phyloP scores from a whole-genome alignment of 1,140 invertebrate species.

The Drosophila nigromelanica region DNA sequence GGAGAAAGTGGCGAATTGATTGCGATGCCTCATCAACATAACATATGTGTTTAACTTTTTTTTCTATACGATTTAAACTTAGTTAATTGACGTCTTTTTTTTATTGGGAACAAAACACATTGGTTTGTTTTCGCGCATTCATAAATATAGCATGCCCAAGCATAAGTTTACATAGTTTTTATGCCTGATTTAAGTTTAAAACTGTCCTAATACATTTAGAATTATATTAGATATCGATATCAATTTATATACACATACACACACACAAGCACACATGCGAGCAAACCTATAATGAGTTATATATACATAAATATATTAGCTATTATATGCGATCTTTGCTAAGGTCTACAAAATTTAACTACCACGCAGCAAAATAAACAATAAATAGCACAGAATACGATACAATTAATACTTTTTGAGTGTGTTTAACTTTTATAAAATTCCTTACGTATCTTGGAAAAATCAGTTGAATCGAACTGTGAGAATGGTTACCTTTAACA shows the following conservation, averaged over 20 bases:
- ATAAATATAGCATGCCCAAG: conserved; percentile 42
- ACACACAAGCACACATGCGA: conserved; percentile 1
- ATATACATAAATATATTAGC: conserved; percentile 58
- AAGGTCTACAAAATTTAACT: conserved; percentile 39
- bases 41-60: conserved; percentile 22
- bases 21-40: conserved; percentile 15
- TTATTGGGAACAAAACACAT: conserved; percentile 16
- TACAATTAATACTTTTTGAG: conserved; percentile 8
- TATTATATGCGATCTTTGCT: conserved; percentile 53
- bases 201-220: conserved; percentile 68
- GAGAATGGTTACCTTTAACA: no score
- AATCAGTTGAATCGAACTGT: no score
- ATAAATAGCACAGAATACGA: conserved; percentile 75
- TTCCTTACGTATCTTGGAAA: no score
- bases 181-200: conserved; percentile 58
- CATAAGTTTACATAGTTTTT: conserved; percentile 50
- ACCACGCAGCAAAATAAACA: conserved; percentile 59
- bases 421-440: not conserved
- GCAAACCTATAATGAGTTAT: conserved; percentile 42
- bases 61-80: conserved; percentile 29
- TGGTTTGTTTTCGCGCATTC: conserved; percentile 23
- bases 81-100: conserved; percentile 30
- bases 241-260: conserved; percentile 16
- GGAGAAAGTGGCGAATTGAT: not conserved
- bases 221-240: conserved; percentile 53